Conservation (phyloP, 2,113 vertebrate genomes). For the Hassar affinis region DNA sequence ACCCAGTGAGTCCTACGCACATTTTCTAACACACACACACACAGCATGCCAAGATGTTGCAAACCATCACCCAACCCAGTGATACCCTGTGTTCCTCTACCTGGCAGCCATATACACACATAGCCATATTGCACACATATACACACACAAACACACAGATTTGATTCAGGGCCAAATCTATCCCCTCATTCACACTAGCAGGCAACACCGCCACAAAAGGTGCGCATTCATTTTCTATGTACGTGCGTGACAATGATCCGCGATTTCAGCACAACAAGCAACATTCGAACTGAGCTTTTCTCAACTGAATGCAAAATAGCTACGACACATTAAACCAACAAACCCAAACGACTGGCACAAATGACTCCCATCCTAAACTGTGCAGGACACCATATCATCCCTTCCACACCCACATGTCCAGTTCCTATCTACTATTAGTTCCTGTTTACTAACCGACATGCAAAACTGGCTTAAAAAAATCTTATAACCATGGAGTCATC, state of each 20-base stretch:
- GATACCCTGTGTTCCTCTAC: not conserved
- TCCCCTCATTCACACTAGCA: not conserved
- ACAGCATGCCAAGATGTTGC: slow-evolving; percentile 18
- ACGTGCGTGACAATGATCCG: not conserved
- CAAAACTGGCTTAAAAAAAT: not conserved
- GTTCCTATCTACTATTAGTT: not conserved
- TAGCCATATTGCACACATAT: not conserved
- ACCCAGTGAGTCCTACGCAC: slow-evolving; percentile 14
- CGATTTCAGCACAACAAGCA: not conserved
- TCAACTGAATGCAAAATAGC: not conserved
- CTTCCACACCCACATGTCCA: no score
- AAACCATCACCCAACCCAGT: slow-evolving; percentile 22
- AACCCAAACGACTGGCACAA: not conserved
- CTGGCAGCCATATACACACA: not conserved
- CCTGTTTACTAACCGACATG: not conserved
- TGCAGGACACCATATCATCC: not conserved
- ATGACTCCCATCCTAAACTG: not conserved
- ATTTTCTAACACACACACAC: slow-evolving; percentile 20
- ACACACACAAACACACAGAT: not conserved
- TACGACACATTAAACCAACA: not conserved
- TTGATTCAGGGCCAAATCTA: not conserved
- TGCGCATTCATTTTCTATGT: not conserved
- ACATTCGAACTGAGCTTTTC: not conserved
- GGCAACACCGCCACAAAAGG: not conserved
- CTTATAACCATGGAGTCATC: not conserved